Percentiles rank a stretch among this genome's conserved stretches.
phyloP scores from a whole-genome alignment of 2,888 invertebrate genomes.

The Melinopterus prodromus region DNA sequence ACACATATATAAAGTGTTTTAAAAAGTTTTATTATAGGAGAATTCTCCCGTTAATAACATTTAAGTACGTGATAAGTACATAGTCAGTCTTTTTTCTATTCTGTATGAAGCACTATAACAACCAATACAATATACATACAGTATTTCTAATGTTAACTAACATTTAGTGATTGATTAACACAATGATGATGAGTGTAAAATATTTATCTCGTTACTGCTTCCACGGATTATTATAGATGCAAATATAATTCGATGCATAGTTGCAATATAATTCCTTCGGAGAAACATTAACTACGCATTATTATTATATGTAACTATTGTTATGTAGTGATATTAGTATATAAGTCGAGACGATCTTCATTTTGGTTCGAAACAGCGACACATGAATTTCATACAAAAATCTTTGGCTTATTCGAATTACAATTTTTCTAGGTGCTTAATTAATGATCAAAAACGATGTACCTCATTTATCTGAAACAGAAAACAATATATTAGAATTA shows the following conservation, averaged over 20 bases:
- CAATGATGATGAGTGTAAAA: background rate
- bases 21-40: background rate
- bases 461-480: conserved; percentile 32
- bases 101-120: conserved; percentile 23
- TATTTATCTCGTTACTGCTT: background rate
- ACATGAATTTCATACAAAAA: conserved; percentile 21
- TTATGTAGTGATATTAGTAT: background rate
- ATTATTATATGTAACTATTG: background rate
- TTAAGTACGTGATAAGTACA: conserved; percentile 29
- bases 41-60: background rate
- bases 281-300: background rate
- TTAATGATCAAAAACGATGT: conserved; percentile 30
- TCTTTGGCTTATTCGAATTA: conserved; percentile 36
- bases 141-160: conserved; percentile 4
- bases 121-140: conserved; percentile 10
- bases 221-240: background rate
- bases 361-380: conserved; percentile 4
- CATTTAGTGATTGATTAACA: background rate
- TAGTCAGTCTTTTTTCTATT: conserved; percentile 34
- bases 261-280: background rate
- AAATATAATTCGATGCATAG: background rate
- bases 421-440: conserved; percentile 30
- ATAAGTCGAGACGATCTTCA: background rate
- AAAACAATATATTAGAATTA: conserved; percentile 14
- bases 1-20: background rate